Evolutionary conservation across 2,888 invertebrate species (phyloP), one percentile per base, ranked within the genome.

Genomic region (Linhomoeus sp.): DNA sequence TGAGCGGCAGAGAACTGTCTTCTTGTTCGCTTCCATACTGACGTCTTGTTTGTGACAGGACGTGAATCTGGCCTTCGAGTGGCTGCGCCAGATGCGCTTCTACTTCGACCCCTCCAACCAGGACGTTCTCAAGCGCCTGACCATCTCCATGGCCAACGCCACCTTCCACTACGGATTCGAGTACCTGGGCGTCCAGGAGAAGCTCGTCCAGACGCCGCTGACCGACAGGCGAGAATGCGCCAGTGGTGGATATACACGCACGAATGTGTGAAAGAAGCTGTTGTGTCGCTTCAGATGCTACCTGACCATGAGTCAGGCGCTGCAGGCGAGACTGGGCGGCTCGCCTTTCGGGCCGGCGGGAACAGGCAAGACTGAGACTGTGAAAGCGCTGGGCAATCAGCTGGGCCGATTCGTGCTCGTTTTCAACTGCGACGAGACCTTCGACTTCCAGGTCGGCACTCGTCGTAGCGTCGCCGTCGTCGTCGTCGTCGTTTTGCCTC

Each of bases 351-450:
- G 92, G 76, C 72, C 67, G 51, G 59, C 60, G 9, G 94, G 94
- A 64, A 97, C 94, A 20, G 94, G 97, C 55, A 99, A 99, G 72
- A 99, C 97, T 0, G 97, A 99, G 69, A 92, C 94, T 0, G 97
- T 99, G 1, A 99, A 99, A 70, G 97, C 22, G 12, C 17, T 15
- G 12, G 12, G 14, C 20, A 12, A 12, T 15, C 5, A 17, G 17
- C n/a, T 47, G n/a, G 19, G 14, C 20, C 22, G 17, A 19, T 46
- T n/a, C n/a, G 33, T 40, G 12, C 23, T 9, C 43, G 37, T 17
- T 36, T 50, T 46, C 29, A 60, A 63, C 42, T 99, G 99, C 67
- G 92, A 94, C 67, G 94, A 94, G 62, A 97, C 92, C 0, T 90
- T 99, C 97, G 66, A 73, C 99, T 55, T 97, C 97, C 9, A 99